Evolutionary conservation across 2,113 vertebrate species (phyloP).

Genomic region (Carettochelys insculpta): DNA sequence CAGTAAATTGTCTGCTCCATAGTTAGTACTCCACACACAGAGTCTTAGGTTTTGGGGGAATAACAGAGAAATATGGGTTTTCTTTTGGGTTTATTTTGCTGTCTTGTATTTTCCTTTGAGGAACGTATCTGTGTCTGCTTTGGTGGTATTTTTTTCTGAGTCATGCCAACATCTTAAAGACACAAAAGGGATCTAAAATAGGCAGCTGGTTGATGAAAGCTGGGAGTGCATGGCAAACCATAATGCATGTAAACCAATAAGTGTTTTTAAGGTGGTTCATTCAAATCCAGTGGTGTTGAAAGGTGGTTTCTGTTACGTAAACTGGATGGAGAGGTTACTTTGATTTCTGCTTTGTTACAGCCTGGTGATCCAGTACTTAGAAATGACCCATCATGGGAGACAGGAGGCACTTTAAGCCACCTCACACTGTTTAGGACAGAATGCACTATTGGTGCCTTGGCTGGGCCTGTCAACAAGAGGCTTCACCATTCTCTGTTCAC

Average conservation of each 20-base stretch:
- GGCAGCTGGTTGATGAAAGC: conserved; percentile 21
- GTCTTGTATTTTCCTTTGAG: conserved; percentile 38
- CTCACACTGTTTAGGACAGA: neutral
- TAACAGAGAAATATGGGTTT: conserved; percentile 48
- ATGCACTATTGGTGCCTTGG: neutral
- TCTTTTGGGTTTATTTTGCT: neutral
- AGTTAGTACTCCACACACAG: neutral
- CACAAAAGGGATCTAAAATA: neutral
- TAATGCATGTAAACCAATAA: neutral
- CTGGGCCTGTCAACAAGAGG: neutral
- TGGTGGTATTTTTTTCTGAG: neutral
- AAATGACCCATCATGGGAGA: neutral
- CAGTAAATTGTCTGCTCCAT: neutral
- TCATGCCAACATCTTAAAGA: neutral
- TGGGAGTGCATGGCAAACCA: conserved; percentile 19
- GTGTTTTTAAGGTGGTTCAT: neutral
- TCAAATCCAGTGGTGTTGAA: conserved; percentile 21
- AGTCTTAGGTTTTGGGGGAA: conserved; percentile 1
- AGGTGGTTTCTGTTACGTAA: neutral
- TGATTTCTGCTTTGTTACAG: neutral
- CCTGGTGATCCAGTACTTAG: neutral
- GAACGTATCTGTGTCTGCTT: conserved; percentile 39
- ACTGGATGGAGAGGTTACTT: conserved; percentile 28
- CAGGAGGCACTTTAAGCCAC: neutral
- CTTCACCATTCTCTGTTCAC: neutral